These are phyloP conservation scores for Erebia aethiops DNA, from an alignment of 2,888 invertebrate genomes.

Conservation along the genomic window DNA sequence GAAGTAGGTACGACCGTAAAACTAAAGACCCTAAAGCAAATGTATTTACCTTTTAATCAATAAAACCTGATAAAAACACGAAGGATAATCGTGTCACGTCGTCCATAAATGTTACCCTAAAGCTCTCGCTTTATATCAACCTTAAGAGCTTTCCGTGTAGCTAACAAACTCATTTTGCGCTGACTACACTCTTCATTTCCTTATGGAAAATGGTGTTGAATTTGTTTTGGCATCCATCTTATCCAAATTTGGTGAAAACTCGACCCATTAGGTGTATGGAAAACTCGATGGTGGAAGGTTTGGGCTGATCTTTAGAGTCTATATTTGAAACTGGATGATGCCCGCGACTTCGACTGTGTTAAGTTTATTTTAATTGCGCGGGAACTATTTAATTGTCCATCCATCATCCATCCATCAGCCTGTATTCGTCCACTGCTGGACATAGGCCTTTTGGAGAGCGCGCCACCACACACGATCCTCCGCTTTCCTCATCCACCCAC, in stretches of 20 bases:
- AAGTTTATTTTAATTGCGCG: no score
- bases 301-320: no score
- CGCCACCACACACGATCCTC: no score
- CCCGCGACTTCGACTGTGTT: no score
- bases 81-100: constrained; percentile 16
- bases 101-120: constrained; percentile 31
- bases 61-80: constrained; percentile 13
- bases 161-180: constrained; percentile 33
- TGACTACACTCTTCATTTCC: constrained; percentile 14
- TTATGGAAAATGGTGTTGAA: constrained; percentile 7
- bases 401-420: no score
- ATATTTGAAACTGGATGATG: no score
- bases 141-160: constrained; percentile 40
- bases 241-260: background rate
- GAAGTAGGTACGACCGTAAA: background rate
- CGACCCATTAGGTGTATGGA: no score
- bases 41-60: background rate
- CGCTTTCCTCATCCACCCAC: no score
- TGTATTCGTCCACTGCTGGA: no score
- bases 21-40: background rate
- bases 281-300: no score
- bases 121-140: constrained; percentile 34
- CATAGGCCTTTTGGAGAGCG: no score
- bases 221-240: background rate
- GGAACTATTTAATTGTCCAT: no score